Conservation (phyloP, 2,888 invertebrate genomes). For the Gymnosoma rotundatum region DNA sequence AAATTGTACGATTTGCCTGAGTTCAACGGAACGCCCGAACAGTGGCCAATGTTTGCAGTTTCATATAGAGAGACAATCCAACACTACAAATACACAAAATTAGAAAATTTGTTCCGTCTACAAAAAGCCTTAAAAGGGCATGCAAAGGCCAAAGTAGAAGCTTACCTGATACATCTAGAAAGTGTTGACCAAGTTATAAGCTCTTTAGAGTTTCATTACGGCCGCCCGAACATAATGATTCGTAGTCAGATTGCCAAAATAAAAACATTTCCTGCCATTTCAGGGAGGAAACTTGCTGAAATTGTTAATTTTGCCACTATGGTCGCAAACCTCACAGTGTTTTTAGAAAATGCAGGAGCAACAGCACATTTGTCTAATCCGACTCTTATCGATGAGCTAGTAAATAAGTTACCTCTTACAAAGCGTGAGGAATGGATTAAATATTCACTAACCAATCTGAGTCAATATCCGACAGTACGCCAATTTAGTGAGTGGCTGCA, state of each 20-base stretch:
- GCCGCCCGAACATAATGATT: neutral
- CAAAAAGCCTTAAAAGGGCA: conserved; percentile 56
- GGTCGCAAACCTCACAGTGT: conserved; percentile 57
- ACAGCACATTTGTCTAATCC: conserved; percentile 48
- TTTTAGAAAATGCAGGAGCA: conserved; percentile 55
- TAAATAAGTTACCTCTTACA: conserved; percentile 54
- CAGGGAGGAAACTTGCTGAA: conserved; percentile 40
- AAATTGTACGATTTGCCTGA: no score
- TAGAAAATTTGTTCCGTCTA: conserved; percentile 58
- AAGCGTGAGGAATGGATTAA: conserved; percentile 52
- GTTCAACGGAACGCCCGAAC: no score
- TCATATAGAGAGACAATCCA: no score
- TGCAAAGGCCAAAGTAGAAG: neutral
- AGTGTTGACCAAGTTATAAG: neutral
- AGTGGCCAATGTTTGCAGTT: no score
- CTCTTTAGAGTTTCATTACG: neutral
- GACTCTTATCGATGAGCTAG: conserved; percentile 42
- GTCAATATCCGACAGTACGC: conserved; percentile 44
- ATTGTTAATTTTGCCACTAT: conserved; percentile 54
- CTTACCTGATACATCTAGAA: neutral
- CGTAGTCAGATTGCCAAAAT: conserved; percentile 54
- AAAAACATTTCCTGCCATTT: conserved; percentile 45
- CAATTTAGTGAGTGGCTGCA: conserved; percentile 57
- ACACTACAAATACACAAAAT: conserved; percentile 52
- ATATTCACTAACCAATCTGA: conserved; percentile 24